Evolutionary conservation across 2,113 vertebrate genomes (phyloP), one percentile per base, ranked within the genome.

Genomic region (Dasyprocta punctata): DNA sequence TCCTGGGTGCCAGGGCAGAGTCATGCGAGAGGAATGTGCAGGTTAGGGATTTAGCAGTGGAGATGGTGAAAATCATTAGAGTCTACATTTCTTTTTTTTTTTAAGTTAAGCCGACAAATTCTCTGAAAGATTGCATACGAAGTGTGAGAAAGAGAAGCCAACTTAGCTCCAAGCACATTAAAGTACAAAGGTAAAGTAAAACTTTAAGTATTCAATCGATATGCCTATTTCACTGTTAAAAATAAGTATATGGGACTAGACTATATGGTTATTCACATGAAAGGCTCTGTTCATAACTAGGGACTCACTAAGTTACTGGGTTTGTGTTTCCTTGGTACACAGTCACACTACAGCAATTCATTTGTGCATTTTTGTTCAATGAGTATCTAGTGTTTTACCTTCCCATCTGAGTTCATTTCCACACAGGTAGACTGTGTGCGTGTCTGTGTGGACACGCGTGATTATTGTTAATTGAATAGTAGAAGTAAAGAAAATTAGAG

Each of bases 51-150:
- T 73, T 5, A 81, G 80, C 36, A 58, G 41, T 28, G 17, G 14
- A 88, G 82, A 60, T 20, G 7, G 33, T 73, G 22, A 41, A 83
- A 58, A 49, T 58, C n/a, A 10, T 90, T 26, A 67, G 80, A 67
- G 19, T n/a, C 61, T 77, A 60, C 8, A 81, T n/a, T 47, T 17
- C 22, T 77, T 92, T 95, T 88, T 86, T 77, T 92, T 95, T 88
- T 86, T 47, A 80, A 60, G 54, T 54, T 73, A 87, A 83, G 1
- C 75, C 87, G 58, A 73, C 33, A 69, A 89, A 92, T 60, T 88
- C 73, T 91, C 71, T n/a, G 49, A 69, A 44, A 19, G 14, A 65
- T 36, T 92, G 60, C 22, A 86, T n/a, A n/a, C 6, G 47, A 49
- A 93, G n/a, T 47, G 8, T 65, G 73, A 92, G 75, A 88, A 41